Evolutionary conservation across 1,140 invertebrate species (phyloP), one percentile per base, ranked within the genome.

Genomic region (Pseudomyrmex gracilis): DNA sequence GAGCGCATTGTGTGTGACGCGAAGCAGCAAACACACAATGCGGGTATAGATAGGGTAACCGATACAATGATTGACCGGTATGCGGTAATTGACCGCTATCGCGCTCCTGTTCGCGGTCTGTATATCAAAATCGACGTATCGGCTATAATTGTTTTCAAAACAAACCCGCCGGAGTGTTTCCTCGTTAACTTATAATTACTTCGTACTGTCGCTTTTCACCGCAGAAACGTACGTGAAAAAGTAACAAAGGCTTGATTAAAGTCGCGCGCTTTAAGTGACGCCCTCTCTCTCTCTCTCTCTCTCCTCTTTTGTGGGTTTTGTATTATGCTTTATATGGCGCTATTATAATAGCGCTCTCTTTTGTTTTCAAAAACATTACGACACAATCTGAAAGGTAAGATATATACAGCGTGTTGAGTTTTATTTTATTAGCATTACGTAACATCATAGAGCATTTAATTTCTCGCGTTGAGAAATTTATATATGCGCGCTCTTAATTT

Each of bases 121-220:
- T 58, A 57, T n/a, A 70, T 70, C 66, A 58, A 58, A 68, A 70
- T 78, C 76, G 51, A 24, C 51, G 15, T 78, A 77, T 77, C 49
- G 63, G 13, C 49, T 17, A 20, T 78, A 78, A 78, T 70, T 78
- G 64, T 78, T 78, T 78, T 57, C 51, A 17, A 66, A 57, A 77
- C 63, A 77, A 77, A 67, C 61, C 34, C 49, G 43, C 12, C 24
- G 45, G 43, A 57, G 20, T 68, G 43, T 49, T 47, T 20, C 15
- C 64, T 78, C 64, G 51, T 78, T 70, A 78, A 58, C 64, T 78
- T 78, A 78, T 78, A 78, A 47, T 78, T 43, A 57, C 53, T 15
- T 53, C 34, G 34, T 22, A 22, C 61, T 66, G 20, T 47, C 61
- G 63, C 12, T 10, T 20, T 34, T 10, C 24, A 15, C 34, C 43